A percentile compares a stretch with the other conserved stretches of the same genome.
phyloP scores from a whole-genome alignment of 1,140 invertebrate species.

The Drosophila leontia region DNA sequence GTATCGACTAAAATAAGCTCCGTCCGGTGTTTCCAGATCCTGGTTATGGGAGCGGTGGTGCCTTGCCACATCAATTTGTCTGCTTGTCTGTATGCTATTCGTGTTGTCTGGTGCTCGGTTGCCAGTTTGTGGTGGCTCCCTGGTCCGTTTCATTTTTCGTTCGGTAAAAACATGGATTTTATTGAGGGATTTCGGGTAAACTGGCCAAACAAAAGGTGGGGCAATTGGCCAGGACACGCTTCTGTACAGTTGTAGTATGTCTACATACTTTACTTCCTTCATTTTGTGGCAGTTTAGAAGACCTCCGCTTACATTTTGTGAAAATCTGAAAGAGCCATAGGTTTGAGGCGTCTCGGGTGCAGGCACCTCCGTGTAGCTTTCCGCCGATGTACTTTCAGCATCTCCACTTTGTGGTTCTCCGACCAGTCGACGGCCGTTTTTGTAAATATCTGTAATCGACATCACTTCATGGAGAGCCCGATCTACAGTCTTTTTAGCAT shows the following conservation, averaged over 20 bases:
- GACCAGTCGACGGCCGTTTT: background rate
- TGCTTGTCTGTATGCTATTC: slow-evolving; percentile 2
- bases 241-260: background rate
- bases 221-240: background rate
- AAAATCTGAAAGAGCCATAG: background rate
- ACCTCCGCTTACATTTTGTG: slow-evolving; percentile 8
- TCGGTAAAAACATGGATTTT: background rate
- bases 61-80: slow-evolving; percentile 9
- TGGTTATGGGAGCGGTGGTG: slow-evolving; percentile 22
- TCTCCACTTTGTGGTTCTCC: background rate
- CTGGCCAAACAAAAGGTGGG: slow-evolving; percentile 3
- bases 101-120: too few species aligned
- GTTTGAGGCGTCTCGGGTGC: background rate
- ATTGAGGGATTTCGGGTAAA: too few species aligned
- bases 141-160: background rate
- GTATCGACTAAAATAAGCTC: slow-evolving; percentile 2
- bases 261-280: background rate
- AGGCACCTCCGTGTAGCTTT: background rate
- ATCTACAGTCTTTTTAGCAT: too few species aligned
- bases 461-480: background rate
- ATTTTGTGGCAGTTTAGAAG: slow-evolving; percentile 19
- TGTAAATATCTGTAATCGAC: background rate
- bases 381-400: background rate
- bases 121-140: background rate
- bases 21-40: slow-evolving; percentile 14